Conservation (phyloP, 1,140 invertebrate species). For the Drosophila ananassae region DNA sequence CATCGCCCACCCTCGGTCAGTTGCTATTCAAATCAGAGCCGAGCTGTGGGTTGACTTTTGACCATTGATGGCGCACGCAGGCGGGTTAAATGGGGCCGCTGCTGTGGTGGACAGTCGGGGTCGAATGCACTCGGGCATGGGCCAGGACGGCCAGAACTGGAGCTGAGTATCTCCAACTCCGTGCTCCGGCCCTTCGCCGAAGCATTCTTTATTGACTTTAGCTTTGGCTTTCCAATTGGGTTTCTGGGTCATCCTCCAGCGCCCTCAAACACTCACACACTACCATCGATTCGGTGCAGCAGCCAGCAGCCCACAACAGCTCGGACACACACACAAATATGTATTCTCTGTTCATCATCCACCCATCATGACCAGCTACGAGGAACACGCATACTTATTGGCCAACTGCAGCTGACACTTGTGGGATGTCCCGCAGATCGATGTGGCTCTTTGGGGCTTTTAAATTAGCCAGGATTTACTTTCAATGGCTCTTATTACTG, state of each 20-base stretch:
- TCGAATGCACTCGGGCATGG: slow-evolving; percentile 45
- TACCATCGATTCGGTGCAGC: slow-evolving; percentile 17
- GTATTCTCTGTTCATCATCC: background rate
- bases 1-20: slow-evolving; percentile 2
- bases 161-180: slow-evolving; percentile 45
- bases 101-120: slow-evolving; percentile 8
- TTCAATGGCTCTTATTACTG: slow-evolving; percentile 16
- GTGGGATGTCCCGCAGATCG: slow-evolving; percentile 34
- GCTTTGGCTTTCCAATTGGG: slow-evolving; percentile 65
- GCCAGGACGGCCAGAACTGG: slow-evolving; percentile 11
- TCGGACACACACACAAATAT: slow-evolving; percentile 22
- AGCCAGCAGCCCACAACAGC: slow-evolving; percentile 28
- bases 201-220: slow-evolving; percentile 69
- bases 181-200: slow-evolving; percentile 42
- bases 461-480: background rate
- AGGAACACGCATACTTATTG: slow-evolving; percentile 15
- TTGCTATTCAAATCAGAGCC: slow-evolving; percentile 67
- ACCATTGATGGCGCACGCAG: slow-evolving; percentile 48
- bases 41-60: slow-evolving; percentile 66
- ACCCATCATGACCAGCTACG: slow-evolving; percentile 9
- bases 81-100: slow-evolving; percentile 18
- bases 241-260: slow-evolving; percentile 69
- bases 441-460: slow-evolving; percentile 3
- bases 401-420: slow-evolving; percentile 49
- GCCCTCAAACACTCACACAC: slow-evolving; percentile 22